Evolutionary conservation across 1,140 invertebrate species (phyloP).

Genomic region (Eriocheir sinensis): DNA sequence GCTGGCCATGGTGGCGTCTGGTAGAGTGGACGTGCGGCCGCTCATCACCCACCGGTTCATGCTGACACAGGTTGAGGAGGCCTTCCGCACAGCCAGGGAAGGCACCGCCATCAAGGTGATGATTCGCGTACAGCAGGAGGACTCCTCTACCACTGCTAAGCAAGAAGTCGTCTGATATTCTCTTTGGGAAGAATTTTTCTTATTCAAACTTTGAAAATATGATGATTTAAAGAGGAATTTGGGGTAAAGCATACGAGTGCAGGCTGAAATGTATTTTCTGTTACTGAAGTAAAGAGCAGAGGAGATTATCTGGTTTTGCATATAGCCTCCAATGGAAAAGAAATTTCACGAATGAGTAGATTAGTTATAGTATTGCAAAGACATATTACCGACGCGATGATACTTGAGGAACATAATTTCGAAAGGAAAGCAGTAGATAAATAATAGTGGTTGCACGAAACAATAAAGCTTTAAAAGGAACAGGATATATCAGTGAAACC

Average conservation of each 20-base stretch:
- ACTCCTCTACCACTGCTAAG: background rate
- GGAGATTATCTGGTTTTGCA: too few species aligned
- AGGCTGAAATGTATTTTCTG: background rate
- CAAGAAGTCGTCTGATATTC: background rate
- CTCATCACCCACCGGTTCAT: slow-evolving; percentile 83
- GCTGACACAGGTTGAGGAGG: slow-evolving; percentile 82
- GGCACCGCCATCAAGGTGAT: slow-evolving; percentile 95
- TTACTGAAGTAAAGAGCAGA: too few species aligned
- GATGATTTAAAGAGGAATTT: background rate
- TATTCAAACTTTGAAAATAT: background rate
- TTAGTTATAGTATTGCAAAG: too few species aligned
- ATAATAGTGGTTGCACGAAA: too few species aligned
- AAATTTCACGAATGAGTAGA: too few species aligned
- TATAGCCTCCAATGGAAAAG: too few species aligned
- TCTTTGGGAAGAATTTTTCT: background rate
- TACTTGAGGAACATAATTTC: too few species aligned
- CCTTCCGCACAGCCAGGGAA: slow-evolving; percentile 82
- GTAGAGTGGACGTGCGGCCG: slow-evolving; percentile 82
- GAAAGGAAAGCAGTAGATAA: too few species aligned
- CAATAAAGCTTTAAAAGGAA: too few species aligned
- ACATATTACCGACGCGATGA: too few species aligned
- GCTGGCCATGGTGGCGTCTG: slow-evolving; percentile 82
- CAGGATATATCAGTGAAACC: too few species aligned
- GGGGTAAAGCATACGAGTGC: too few species aligned
- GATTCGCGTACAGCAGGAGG: slow-evolving; percentile 83